Evolutionary conservation across 2,888 invertebrate genomes (phyloP), one percentile per base, ranked within the genome.

Genomic region (Megamerina dolium): DNA sequence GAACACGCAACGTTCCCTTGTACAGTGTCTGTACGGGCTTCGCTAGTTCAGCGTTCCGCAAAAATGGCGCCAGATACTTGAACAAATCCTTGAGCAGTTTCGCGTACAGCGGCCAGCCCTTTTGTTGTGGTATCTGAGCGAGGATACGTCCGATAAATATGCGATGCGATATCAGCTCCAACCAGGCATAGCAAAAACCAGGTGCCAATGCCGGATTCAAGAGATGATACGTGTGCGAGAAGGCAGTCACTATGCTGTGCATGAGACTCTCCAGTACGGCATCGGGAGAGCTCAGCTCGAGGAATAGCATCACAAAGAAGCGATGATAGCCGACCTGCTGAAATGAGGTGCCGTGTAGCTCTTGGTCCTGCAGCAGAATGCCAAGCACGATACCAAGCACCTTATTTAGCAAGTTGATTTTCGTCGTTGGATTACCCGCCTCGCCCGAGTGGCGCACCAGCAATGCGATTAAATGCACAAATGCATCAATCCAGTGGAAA

Each of bases 281-380:
- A 65, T 95, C 96, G 0, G 93, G 89, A 52, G 88, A 85, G 66
- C 93, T 96, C 63, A 99, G 79, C 65, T 99, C 99, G 49, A 96
- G 80, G 73, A 97, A 97, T 33, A 99, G 78, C 81, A 95, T 93
- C 49, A 97, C 87, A 60, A 99, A 85, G 51, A 99, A 86, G 37
- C 99, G 81, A 68, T 99, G 96, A 73, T 97, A 99, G 2, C 99
- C 96, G 61, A 99, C 75, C 72, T 97, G 96, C 64, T 97, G 95
- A 75, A 99, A 99, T 23, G 61, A 59, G 1, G 82, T 78, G 44
- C 83, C 81, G 36, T 91, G 84, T 52, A 88, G 82, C 53, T 99
- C 97, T 59, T 97, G 97, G 68, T 99, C 99, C 73, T 94, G 93
- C 41, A 96, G 75, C 46, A 99, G 74, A 43, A 96, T 94, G 2